Evolutionary conservation across 2,888 invertebrate genomes (phyloP), one percentile per base, ranked within the genome.

Genomic region (Tinea pellionella): DNA sequence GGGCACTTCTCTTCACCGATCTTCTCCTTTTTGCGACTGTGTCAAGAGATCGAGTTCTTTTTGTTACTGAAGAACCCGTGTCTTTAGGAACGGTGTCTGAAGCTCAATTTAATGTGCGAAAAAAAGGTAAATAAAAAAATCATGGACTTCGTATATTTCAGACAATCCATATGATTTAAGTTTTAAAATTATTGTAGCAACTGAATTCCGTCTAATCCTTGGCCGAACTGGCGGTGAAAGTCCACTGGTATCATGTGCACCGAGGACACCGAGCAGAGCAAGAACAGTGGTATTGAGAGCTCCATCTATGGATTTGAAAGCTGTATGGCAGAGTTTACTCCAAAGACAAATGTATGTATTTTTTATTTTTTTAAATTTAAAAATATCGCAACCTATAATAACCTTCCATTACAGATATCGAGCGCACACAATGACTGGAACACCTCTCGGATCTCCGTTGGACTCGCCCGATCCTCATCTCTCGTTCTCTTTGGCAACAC

Each of bases 311-410:
- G 96, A 96, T 74, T 80, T 95, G 42, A 96, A 96, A 74, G 95
- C 96, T 41, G 95, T 96, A 8, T 96, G 96, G 96, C 95, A 96
- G 80, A 96, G 95, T 78, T 88, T 96, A 61, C 88, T 96, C 19
- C 94, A 95, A 70, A 89, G 95, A 64, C 96, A 96, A 86, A 94
- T 96, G 95, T 95, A 80, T 92, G 92, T 88, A 47, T 11, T 37
- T 24, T 19, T 13, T 19, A 51, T 18, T 19, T 8, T 13, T 3
- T 42, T 3, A 42, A 15, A 7, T 42, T 2, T 2, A 19, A 2
- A 6, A 2, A 9, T 19, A 15, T 55, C 12, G 16, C 18, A 18
- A 24, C 6, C 2, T 2, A 24, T 3, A 3, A 24, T 24, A 24
- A 24, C 24, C 6, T 24, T 24, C 6, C 24, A 12, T 89, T 89